Base-by-base conservation (phyloP, 2,797 vertebrate species). In the Sebastes steindachneri region DNA sequence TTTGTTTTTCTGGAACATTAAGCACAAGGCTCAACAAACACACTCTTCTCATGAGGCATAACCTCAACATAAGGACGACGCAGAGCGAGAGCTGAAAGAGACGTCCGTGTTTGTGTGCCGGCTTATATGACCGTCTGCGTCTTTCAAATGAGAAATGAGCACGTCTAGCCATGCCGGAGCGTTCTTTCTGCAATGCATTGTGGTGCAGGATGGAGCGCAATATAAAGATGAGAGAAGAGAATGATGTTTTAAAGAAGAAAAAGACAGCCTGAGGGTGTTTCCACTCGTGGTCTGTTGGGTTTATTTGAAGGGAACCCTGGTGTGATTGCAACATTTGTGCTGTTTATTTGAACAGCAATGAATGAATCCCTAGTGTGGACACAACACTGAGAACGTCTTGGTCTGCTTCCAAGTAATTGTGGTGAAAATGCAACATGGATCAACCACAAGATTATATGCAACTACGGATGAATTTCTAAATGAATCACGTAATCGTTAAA, bases 91-190 rank as follows among this genome's bases (percentile, higher is more conserved):
- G 62, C 25, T 60, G 72, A 68, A 37, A 59, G 68, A 71, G 12
- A 64, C 5, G 31, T 63, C 57, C 14, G 1, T 70, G 84, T 78
- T 64, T 83, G 81, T 48, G 55, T 25, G 1, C 14, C 3, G 55
- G 70, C 58, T 74, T 23, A 59, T 45, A 26, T 26, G 59, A 21
- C 17, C 1, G 15, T 68, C 71, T 73, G 31, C 21, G 2, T 55
- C 69, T 73, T 80, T 77, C 57, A 69, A 79, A 85, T 77, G 77
- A 76, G 75, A 68, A 87, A 75, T 4, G 51, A 83, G 78, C 72
- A 48, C 0, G 37, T 29, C 73, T 57, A 10, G 59, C 66, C 75
- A 31, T 66, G 80, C 76, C 68, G 41, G 54, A 57, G 57, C 21
- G 2, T 21, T 73, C 69, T n/a, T 68, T 62, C 68, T 76, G 78